A percentile compares a stretch with the other conserved stretches of the same genome.
Conservation (phyloP, 2,797 vertebrate species). For the Thripadectes ignobilis region DNA sequence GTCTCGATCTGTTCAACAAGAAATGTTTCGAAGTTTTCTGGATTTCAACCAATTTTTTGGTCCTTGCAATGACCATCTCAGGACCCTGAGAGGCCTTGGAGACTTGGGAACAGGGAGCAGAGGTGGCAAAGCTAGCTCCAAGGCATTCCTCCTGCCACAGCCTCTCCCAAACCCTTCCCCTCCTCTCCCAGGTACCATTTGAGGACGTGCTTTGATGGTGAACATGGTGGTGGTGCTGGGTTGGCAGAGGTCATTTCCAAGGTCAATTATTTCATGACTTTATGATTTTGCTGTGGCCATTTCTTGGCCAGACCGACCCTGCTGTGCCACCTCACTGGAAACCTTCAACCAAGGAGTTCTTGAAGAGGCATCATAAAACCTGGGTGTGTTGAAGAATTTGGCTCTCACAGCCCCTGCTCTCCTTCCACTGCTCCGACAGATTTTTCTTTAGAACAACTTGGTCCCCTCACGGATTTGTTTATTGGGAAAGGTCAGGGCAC, state of each 20-base stretch:
- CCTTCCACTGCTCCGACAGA: neutral
- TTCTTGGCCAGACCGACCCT: neutral
- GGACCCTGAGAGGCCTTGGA: neutral
- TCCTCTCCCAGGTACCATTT: fast-evolving
- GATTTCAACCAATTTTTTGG: neutral
- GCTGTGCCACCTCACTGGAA: neutral
- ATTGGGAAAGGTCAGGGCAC: neutral
- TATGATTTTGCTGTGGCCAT: neutral
- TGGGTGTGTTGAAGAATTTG: neutral
- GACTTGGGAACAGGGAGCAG: neutral
- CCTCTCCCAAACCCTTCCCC: neutral
- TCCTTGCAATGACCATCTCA: neutral
- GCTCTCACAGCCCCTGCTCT: neutral
- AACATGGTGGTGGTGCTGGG: fast-evolving
- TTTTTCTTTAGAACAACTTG: neutral
- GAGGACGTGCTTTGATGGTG: fast-evolving
- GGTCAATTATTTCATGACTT: neutral
- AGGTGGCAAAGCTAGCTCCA: neutral
- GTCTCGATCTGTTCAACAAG: neutral
- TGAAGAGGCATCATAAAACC: neutral
- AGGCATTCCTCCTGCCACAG: too few species aligned
- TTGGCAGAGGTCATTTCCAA: neutral
- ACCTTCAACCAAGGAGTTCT: neutral
- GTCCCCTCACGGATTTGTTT: neutral
- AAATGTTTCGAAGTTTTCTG: neutral